Percentiles rank a stretch among this genome's conserved stretches.
Conservation (phyloP, 2,113 vertebrate species). For the Charadrius vociferus region DNA sequence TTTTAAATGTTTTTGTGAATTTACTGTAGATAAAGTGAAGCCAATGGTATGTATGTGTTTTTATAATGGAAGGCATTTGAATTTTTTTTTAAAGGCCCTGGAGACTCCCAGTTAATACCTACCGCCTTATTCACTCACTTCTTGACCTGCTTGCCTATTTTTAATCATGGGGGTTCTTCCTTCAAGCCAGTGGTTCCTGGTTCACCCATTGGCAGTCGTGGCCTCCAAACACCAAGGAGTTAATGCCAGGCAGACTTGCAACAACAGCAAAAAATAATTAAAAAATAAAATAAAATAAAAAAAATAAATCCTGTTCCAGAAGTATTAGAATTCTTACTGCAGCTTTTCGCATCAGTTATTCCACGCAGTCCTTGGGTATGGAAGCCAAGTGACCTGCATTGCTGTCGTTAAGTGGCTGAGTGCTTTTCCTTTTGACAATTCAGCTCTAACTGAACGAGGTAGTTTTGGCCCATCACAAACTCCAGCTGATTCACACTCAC, state of each 20-base stretch:
- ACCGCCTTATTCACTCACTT: constrained; percentile 46
- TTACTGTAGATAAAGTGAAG: constrained; percentile 79
- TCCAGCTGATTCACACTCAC: not conserved
- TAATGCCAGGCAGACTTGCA: not conserved
- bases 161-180: not conserved
- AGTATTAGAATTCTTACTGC: not conserved
- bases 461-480: not conserved
- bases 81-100: constrained; percentile 40
- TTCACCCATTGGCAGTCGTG: constrained; percentile 7
- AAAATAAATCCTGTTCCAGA: not conserved
- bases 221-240: constrained; percentile 43
- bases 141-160: constrained; percentile 34
- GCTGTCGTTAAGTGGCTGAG: not conserved
- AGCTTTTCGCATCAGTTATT: not conserved
- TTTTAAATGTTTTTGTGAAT: constrained; percentile 71
- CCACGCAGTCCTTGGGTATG: not conserved
- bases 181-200: constrained; percentile 44
- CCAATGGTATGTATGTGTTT: constrained; percentile 82
- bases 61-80: constrained; percentile 75
- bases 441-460: not conserved
- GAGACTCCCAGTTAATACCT: constrained; percentile 54
- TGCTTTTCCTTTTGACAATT: not conserved
- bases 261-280: not conserved
- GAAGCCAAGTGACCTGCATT: not conserved
- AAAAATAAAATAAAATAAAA: not conserved